These are phyloP conservation scores for Ceyx cyanopectus DNA, from an alignment of 2,113 vertebrate species.

Conservation along the genomic window DNA sequence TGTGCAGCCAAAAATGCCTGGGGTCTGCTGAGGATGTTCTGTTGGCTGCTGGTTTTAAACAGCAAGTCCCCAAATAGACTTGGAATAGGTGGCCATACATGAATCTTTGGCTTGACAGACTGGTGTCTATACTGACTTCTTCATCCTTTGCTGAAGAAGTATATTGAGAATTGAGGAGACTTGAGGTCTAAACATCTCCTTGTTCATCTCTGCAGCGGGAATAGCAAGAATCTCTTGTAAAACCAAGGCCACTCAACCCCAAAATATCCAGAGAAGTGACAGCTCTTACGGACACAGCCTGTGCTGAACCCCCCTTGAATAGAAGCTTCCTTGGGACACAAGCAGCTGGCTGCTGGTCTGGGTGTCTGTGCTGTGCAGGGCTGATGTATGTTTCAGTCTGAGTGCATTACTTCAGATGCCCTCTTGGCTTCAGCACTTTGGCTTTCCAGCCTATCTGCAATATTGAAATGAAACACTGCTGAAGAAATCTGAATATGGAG, in stretches of 20 bases:
- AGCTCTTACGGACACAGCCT: not conserved
- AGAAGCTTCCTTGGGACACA: not conserved
- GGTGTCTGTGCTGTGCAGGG: not conserved
- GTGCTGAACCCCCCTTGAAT: not conserved
- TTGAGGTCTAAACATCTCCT: not conserved
- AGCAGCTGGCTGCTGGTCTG: not conserved
- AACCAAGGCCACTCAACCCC: not conserved
- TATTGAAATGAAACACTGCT: not conserved
- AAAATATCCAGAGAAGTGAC: constrained; percentile 4
- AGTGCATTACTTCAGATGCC: not conserved
- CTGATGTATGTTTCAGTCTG: not conserved
- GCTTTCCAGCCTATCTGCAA: not conserved
- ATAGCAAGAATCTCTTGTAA: not conserved
- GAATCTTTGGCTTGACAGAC: not conserved
- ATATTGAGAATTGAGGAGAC: not conserved
- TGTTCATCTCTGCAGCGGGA: not conserved
- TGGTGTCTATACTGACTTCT: not conserved
- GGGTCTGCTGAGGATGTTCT: not conserved
- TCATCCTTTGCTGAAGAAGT: not conserved
- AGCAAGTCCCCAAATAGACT: not conserved
- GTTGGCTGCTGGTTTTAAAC: not conserved
- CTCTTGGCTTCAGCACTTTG: not conserved
- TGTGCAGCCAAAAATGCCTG: not conserved
- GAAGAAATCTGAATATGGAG: not conserved
- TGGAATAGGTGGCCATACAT: not conserved